Evolutionary conservation across 2,113 vertebrate species (phyloP).

Genomic region (Rhineura floridana): DNA sequence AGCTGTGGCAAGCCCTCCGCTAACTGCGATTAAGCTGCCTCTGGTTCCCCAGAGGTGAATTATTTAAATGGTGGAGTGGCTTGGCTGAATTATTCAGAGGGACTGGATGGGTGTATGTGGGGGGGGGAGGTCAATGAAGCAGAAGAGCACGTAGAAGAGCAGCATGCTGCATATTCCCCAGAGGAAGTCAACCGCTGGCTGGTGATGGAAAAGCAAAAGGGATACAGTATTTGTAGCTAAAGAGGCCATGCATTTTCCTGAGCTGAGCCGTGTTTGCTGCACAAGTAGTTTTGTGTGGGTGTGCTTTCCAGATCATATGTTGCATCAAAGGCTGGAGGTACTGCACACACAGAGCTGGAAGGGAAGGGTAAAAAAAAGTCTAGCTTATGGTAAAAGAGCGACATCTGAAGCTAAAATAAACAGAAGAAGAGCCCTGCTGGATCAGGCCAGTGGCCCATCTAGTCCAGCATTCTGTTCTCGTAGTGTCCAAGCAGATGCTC

Average conservation of each 20-base stretch:
- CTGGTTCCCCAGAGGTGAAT: slow-evolving; percentile 48
- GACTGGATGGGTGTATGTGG: too few species aligned
- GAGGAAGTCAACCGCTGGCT: background rate
- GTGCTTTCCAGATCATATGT: background rate
- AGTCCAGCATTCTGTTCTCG: too few species aligned
- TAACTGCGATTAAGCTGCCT: background rate
- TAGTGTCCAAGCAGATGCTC: too few species aligned
- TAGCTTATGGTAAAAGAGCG: too few species aligned
- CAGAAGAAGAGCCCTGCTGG: too few species aligned
- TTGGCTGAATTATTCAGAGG: slow-evolving; percentile 65
- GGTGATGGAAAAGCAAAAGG: background rate
- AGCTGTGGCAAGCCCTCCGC: background rate
- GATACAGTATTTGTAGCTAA: background rate
- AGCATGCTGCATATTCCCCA: background rate
- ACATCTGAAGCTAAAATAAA: background rate
- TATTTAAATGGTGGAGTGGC: slow-evolving; percentile 46
- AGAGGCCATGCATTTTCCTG: background rate
- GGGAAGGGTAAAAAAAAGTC: background rate
- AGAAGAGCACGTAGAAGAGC: slow-evolving; percentile 31
- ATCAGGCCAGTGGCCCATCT: too few species aligned
- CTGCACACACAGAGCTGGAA: background rate
- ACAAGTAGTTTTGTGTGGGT: background rate
- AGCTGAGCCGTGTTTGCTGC: background rate
- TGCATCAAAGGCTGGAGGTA: background rate
- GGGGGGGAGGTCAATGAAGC: slow-evolving; percentile 47